Evolutionary conservation across 1,140 invertebrate species (phyloP), one percentile per base, ranked within the genome.

Genomic region (Zaprionus africanus): DNA sequence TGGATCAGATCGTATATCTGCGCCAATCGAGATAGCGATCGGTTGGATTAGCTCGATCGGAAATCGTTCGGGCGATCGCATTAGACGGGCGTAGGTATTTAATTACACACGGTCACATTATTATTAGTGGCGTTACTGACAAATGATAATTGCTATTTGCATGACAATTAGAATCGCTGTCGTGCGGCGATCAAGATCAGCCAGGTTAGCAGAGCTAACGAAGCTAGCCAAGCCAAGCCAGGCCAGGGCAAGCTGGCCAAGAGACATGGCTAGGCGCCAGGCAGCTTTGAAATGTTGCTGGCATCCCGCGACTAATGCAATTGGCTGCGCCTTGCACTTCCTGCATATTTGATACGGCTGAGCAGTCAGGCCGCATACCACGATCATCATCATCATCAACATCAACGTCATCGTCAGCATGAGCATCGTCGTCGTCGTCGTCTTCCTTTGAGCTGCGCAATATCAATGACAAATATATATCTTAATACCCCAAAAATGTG

Each of bases 121-220:
- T 60, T 82, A 73, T 78, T 61, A 75, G 74, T 49, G 79, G 79
- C 76, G 51, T 77, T 78, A 88, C 84, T 88, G 84, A 87, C 84
- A 88, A 83, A 87, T 87, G 81, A 87, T 88, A 88, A 87, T 87
- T 87, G 84, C 66, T 87, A 83, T 88, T 88, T 81, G 84, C 73
- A 82, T 88, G 84, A 81, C 84, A 87, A 87, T 83, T 87, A 82
- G 83, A 87, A 59, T 49, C 70, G 83, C 72, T 61, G 36, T 78
- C 66, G 19, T 28, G 28, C 58, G 56, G 41, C 22, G 49, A 34
- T 43, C 51, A 56, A 63, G 31, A 70, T 57, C 69, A 58, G 53
- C 60, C 62, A 36, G 31, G 61, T 65, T 72, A 26, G 59, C 54
- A 24, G 38, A 64, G 46, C 56, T 56, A 46, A 17, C n/a, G 9